Evolutionary conservation across 2,113 vertebrate species (phyloP).

Genomic region (Todiramphus chloris): DNA sequence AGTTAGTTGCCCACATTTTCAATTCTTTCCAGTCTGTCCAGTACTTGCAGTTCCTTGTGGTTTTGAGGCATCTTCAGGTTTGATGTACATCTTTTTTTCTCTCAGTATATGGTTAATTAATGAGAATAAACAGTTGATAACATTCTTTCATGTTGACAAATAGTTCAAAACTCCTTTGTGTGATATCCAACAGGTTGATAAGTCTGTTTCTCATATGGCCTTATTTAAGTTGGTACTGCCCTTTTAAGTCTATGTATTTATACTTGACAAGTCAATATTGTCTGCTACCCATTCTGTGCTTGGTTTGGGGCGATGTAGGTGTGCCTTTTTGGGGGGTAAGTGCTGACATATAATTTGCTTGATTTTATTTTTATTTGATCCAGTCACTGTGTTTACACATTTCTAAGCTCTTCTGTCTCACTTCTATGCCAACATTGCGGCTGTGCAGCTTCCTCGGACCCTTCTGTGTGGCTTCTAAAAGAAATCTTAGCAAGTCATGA

Average conservation of each 20-base stretch:
- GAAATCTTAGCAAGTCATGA: neutral
- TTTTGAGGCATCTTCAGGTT: neutral
- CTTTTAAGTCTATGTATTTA: neutral
- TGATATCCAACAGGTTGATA: neutral
- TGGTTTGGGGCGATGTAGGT: neutral
- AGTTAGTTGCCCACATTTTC: neutral
- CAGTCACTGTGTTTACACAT: neutral
- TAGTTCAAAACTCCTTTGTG: neutral
- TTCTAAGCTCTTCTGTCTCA: neutral
- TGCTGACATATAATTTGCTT: neutral
- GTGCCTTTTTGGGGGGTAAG: neutral
- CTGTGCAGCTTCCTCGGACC: neutral
- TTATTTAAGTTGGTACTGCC: neutral
- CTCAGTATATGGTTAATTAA: neutral
- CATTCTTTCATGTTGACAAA: neutral
- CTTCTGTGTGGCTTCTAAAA: neutral
- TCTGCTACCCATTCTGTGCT: neutral
- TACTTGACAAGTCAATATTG: neutral
- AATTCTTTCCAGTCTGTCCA: neutral
- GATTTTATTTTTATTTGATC: neutral
- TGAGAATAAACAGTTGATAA: neutral
- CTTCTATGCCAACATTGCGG: neutral
- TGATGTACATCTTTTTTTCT: neutral
- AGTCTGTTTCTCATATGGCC: neutral
- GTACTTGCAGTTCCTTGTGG: neutral